Percentiles rank a stretch among this genome's conserved stretches.
Evolutionary conservation across 2,888 invertebrate genomes (phyloP).

Genomic region (Schizaphis graminum): DNA sequence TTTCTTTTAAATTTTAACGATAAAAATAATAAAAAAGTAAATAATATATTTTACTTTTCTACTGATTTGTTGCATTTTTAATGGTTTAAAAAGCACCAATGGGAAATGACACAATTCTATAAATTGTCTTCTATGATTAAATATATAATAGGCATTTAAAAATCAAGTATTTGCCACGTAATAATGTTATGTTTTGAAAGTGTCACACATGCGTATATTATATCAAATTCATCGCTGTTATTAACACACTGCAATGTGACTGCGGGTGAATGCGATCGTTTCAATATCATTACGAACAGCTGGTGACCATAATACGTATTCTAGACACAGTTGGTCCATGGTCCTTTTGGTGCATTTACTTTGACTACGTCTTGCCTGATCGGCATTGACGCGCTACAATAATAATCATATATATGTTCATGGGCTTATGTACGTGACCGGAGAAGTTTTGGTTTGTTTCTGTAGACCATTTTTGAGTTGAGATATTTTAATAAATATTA

Average conservation of each 20-base stretch:
- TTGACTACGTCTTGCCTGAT: background rate
- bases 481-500: background rate
- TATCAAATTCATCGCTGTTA: conserved; percentile 10
- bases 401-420: background rate
- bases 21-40: background rate
- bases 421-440: conserved; percentile 23
- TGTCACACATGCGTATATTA: background rate
- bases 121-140: background rate
- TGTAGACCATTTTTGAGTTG: background rate
- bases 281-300: background rate
- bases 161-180: background rate
- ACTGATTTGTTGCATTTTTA: background rate
- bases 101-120: background rate
- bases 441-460: conserved; percentile 11
- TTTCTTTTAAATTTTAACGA: background rate
- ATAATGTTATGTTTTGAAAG: background rate
- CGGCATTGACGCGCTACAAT: background rate
- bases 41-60: background rate
- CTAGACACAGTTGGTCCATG: background rate
- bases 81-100: background rate
- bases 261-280: background rate
- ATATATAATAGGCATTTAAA: background rate
- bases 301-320: background rate
- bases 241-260: background rate
- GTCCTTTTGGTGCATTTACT: conserved; percentile 5